Evolutionary conservation across 2,113 vertebrate species (phyloP).

Genomic region (Neotragus pygmaeus): DNA sequence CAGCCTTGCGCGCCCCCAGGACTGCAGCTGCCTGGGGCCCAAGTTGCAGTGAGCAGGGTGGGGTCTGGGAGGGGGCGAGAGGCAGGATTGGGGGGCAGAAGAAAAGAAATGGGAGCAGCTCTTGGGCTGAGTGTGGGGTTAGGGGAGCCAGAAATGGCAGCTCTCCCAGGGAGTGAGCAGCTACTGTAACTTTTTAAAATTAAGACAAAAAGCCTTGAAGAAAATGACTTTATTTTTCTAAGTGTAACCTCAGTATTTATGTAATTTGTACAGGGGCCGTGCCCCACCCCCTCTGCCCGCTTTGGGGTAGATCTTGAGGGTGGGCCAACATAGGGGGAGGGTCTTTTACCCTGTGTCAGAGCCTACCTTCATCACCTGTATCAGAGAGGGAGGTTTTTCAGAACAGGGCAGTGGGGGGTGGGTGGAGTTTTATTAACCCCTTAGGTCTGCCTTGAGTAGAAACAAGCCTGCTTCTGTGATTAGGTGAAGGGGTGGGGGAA

Average conservation of each 20-base stretch:
- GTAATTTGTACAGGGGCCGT: constrained; percentile 85
- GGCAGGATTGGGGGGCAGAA: constrained; percentile 50
- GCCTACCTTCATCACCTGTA: constrained; percentile 50
- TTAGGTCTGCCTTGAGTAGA: constrained; percentile 43
- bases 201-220: constrained; percentile 84
- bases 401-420: constrained; percentile 28
- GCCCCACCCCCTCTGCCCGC: constrained; percentile 46
- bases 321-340: constrained; percentile 55
- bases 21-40: constrained; percentile 51
- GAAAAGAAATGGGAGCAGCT: constrained; percentile 58
- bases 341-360: constrained; percentile 66
- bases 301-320: constrained; percentile 67
- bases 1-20: constrained; percentile 58
- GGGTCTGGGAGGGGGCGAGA: constrained; percentile 58
- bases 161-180: constrained; percentile 80
- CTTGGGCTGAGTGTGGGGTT: constrained; percentile 48
- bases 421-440: constrained; percentile 37
- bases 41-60: constrained; percentile 77
- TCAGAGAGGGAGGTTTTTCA: constrained; percentile 62
- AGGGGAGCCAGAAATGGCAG: constrained; percentile 74
- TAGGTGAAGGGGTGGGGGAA: constrained; percentile 45
- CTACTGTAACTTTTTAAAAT: constrained; percentile 83
- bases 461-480: constrained; percentile 53
- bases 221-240: constrained; percentile 90
- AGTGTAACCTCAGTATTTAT: constrained; percentile 91